A percentile compares a stretch with the other conserved stretches of the same genome.
Evolutionary conservation across 2,113 vertebrate genomes (phyloP).

Genomic region (Tragelaphus buxtoni): DNA sequence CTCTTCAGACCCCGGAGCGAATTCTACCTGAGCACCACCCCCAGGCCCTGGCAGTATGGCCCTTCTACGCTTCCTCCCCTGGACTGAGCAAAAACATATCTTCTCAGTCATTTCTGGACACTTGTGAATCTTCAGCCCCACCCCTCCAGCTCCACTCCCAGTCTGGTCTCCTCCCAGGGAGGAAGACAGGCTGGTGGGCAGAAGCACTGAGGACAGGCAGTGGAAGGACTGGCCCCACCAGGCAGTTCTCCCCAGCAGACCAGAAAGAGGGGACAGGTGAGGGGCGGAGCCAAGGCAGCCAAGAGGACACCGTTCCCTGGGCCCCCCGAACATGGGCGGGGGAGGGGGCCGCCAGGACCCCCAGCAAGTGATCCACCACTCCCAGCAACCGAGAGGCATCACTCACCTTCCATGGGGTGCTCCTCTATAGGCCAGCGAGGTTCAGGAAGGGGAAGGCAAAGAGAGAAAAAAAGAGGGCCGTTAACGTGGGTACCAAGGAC

Average conservation of each 20-base stretch:
- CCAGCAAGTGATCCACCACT: neutral
- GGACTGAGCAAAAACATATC: neutral
- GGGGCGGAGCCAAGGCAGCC: neutral
- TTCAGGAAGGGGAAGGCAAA: neutral
- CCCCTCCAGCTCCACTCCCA: neutral
- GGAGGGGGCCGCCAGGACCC: neutral
- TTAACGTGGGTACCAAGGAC: neutral
- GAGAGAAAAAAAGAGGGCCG: constrained; percentile 2
- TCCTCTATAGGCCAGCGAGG: constrained; percentile 57
- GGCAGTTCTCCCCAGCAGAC: neutral
- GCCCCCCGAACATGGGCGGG: no score
- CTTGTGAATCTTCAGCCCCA: neutral
- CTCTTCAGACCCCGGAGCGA: neutral
- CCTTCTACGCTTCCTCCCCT: neutral
- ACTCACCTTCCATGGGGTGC: constrained; percentile 76
- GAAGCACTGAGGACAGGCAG: neutral
- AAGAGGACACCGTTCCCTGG: neutral
- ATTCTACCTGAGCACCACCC: no score
- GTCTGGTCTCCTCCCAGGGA: neutral
- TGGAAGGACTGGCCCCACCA: neutral
- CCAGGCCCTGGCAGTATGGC: neutral
- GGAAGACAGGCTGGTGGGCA: neutral
- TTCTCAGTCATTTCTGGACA: neutral
- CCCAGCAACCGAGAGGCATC: neutral
- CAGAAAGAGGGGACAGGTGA: neutral